These are phyloP conservation scores for Paedocypris micromegethes DNA, from an alignment of 2,797 vertebrate species.

Conservation along the genomic window DNA sequence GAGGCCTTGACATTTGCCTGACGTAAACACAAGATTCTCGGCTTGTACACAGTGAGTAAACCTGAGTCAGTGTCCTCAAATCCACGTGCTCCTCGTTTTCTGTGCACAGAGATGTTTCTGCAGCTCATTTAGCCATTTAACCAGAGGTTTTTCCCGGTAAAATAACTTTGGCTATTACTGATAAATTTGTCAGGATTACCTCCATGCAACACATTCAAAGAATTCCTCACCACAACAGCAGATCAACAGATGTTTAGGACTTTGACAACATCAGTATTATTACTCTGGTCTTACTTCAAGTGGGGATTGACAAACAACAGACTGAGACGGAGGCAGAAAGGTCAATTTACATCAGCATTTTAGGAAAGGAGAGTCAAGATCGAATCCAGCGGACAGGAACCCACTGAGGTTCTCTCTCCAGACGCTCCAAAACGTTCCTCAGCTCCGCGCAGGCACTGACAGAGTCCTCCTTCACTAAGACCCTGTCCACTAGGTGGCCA, in stretches of 20 bases:
- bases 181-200: conserved; percentile 4
- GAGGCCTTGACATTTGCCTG: conserved; percentile 12
- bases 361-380: conserved; percentile 15
- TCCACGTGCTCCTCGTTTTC: not conserved
- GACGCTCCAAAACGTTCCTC: conserved; percentile 72
- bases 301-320: conserved; percentile 7
- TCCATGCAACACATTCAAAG: conserved; percentile 13
- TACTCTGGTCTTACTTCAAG: conserved; percentile 4
- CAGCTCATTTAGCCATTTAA: not conserved
- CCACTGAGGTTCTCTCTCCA: conserved; percentile 81
- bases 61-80: not conserved
- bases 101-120: conserved; percentile 13
- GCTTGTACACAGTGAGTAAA: conserved; percentile 22
- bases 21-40: conserved; percentile 16
- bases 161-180: not conserved
- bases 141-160: not conserved
- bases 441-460: conserved; percentile 76
- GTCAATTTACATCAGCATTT: conserved; percentile 8
- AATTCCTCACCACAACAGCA: not conserved
- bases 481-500: conserved; percentile 80
- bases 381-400: conserved; percentile 84
- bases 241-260: conserved; percentile 2
- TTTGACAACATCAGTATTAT: not conserved
- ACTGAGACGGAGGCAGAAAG: conserved; percentile 18
- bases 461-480: conserved; percentile 82